phyloP scores from a whole-genome alignment of 2,888 invertebrate species.

The Pyrgus malvae region DNA sequence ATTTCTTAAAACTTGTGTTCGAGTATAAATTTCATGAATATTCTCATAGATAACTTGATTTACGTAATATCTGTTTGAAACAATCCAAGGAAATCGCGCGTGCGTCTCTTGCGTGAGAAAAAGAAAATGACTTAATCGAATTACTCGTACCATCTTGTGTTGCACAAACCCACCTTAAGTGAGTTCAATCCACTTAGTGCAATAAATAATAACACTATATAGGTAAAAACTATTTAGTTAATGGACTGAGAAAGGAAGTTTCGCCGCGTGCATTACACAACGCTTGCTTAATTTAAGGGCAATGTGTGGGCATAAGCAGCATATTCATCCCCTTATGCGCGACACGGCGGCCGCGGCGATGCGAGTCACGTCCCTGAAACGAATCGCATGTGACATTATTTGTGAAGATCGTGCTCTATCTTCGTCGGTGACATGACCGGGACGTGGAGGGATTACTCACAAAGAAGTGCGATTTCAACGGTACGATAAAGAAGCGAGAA shows the following conservation, averaged over 20 bases:
- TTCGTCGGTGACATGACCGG: slow-evolving; percentile 78
- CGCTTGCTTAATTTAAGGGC: slow-evolving; percentile 77
- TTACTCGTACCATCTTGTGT: too few relatives aligned
- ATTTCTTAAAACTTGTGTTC: too few relatives aligned
- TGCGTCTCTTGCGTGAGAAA: too few relatives aligned
- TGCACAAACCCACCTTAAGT: slow-evolving; percentile 32
- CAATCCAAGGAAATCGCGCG: too few relatives aligned
- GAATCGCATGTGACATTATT: slow-evolving; percentile 83
- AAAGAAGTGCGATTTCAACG: slow-evolving; percentile 81
- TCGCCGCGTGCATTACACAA: slow-evolving; percentile 71
- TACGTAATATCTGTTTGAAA: too few relatives aligned
- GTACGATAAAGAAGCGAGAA: slow-evolving; percentile 78
- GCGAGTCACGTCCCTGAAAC: slow-evolving; percentile 81
- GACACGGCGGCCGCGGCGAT: slow-evolving; percentile 67
- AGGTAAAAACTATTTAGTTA: slow-evolving; percentile 63
- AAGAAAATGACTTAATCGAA: too few relatives aligned
- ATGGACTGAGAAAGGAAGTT: slow-evolving; percentile 67
- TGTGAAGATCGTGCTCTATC: slow-evolving; percentile 83
- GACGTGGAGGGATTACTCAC: slow-evolving; percentile 81
- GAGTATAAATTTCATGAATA: too few relatives aligned
- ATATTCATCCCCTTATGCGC: slow-evolving; percentile 81
- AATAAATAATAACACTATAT: slow-evolving; percentile 40
- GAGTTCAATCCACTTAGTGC: slow-evolving; percentile 53
- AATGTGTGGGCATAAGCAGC: slow-evolving; percentile 78
- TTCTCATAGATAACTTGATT: too few relatives aligned